A percentile compares a stretch with the other conserved stretches of the same genome.
These are phyloP conservation scores for Leptopilina clavipes DNA, from an alignment of 1,140 invertebrate species.

Conservation along the genomic window DNA sequence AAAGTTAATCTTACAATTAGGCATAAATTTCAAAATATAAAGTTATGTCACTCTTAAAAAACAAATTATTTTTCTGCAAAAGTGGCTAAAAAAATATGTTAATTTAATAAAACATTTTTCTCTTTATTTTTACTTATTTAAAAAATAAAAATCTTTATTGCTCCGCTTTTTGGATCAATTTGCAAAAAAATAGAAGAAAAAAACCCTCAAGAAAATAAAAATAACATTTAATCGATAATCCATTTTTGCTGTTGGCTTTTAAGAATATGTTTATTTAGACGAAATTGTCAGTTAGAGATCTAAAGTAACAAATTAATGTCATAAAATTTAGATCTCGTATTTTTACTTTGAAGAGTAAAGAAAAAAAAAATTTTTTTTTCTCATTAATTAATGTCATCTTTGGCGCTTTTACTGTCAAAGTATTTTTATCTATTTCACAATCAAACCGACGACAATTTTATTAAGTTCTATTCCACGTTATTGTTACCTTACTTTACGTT, in stretches of 20 bases:
- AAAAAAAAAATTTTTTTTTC: not conserved
- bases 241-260: not conserved
- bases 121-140: too few species aligned
- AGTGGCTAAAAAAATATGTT: too few species aligned
- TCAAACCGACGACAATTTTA: not conserved
- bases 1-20: too few species aligned
- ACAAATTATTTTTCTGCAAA: too few species aligned
- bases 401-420: not conserved
- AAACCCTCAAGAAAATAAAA: not conserved
- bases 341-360: not conserved
- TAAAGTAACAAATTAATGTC: conserved; percentile 4
- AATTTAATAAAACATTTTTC: too few species aligned
- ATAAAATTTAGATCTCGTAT: not conserved
- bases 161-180: too few species aligned
- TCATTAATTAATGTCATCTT: conserved; percentile 7
- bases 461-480: too few species aligned
- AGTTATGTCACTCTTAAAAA: too few species aligned
- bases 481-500: not conserved
- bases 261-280: not conserved
- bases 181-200: too few species aligned
- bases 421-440: conserved; percentile 5
- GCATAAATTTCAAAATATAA: too few species aligned
- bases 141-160: too few species aligned
- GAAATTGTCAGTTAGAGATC: not conserved
- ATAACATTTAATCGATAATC: not conserved